Percentiles rank a stretch among this genome's conserved stretches.
phyloP scores from a whole-genome alignment of 2,797 vertebrate genomes.

The Typhlichthys eigenmanni region DNA sequence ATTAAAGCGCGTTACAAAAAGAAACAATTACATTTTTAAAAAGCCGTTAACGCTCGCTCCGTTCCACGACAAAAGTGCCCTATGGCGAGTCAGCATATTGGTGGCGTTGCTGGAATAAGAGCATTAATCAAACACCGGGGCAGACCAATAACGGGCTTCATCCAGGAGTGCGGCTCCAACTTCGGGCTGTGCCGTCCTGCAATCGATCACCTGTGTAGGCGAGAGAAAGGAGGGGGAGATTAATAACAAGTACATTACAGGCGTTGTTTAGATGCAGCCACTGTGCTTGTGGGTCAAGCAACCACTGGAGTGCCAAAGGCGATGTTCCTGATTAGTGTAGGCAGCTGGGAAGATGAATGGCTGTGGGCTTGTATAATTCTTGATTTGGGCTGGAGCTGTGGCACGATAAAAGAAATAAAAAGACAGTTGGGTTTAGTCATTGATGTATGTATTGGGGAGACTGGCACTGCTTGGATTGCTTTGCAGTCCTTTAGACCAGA shows the following conservation, averaged over 20 bases:
- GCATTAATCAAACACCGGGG: slow-evolving; percentile 79
- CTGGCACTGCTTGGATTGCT: not conserved
- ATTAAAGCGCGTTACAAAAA: slow-evolving; percentile 49
- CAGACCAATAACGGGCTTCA: slow-evolving; percentile 76
- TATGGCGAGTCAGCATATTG: slow-evolving; percentile 78
- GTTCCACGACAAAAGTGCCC: slow-evolving; percentile 60
- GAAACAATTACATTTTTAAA: slow-evolving; percentile 2
- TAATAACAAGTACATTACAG: slow-evolving; percentile 80
- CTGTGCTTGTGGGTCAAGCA: slow-evolving; percentile 57
- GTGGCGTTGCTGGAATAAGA: slow-evolving; percentile 54
- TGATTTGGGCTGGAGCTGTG: too few relatives aligned
- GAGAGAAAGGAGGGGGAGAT: slow-evolving; percentile 66
- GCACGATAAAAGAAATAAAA: too few relatives aligned
- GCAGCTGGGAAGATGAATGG: slow-evolving; percentile 34
- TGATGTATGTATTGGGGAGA: not conserved
- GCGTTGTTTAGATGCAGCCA: slow-evolving; percentile 70
- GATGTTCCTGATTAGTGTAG: slow-evolving; percentile 57
- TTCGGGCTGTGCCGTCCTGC: slow-evolving; percentile 57
- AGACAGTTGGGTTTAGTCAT: not conserved
- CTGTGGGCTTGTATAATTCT: not conserved
- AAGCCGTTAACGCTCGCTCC: slow-evolving; percentile 36
- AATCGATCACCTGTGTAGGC: slow-evolving; percentile 72
- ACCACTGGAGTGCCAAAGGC: slow-evolving; percentile 42
- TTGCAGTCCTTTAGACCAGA: not conserved
- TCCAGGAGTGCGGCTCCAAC: slow-evolving; percentile 67